Evolutionary conservation across 2,113 vertebrate genomes (phyloP).

Genomic region (Speoplatyrhinus poulsoni): DNA sequence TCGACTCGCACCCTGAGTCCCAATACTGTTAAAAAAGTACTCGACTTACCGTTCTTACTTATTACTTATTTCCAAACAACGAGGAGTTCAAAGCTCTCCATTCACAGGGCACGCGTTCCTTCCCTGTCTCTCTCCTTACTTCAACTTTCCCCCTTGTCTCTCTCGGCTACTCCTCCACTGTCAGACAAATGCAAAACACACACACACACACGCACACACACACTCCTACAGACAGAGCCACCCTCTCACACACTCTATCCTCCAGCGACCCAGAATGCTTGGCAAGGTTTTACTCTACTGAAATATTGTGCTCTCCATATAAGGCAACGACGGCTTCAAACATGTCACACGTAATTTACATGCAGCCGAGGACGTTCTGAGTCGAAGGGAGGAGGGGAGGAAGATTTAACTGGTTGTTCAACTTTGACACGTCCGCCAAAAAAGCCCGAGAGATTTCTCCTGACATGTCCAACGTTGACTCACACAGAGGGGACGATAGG

Average conservation of each 20-base stretch:
- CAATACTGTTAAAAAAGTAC: constrained; percentile 23
- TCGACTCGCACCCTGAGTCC: background rate
- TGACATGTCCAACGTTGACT: constrained; percentile 70
- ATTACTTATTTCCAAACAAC: constrained; percentile 58
- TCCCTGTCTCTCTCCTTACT: constrained; percentile 25
- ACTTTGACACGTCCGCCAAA: background rate
- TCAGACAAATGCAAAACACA: constrained; percentile 31
- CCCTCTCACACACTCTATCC: constrained; percentile 72
- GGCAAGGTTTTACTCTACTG: constrained; percentile 80
- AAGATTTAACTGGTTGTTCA: background rate
- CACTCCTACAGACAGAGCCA: constrained; percentile 65
- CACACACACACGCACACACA: constrained; percentile 47
- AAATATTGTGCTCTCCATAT: constrained; percentile 86
- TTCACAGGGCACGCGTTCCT: constrained; percentile 41
- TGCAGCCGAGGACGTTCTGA: constrained; percentile 57
- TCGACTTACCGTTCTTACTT: background rate
- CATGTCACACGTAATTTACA: constrained; percentile 87
- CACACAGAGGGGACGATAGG: constrained; percentile 68
- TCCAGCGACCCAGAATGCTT: constrained; percentile 78
- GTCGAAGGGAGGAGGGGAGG: background rate
- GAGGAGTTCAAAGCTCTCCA: constrained; percentile 28
- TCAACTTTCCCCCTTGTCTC: constrained; percentile 25
- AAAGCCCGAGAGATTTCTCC: constrained; percentile 55
- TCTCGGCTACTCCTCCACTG: constrained; percentile 61
- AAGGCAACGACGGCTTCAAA: constrained; percentile 81